Conservation (phyloP, 2,797 vertebrate species). For the Typhlichthys eigenmanni region DNA sequence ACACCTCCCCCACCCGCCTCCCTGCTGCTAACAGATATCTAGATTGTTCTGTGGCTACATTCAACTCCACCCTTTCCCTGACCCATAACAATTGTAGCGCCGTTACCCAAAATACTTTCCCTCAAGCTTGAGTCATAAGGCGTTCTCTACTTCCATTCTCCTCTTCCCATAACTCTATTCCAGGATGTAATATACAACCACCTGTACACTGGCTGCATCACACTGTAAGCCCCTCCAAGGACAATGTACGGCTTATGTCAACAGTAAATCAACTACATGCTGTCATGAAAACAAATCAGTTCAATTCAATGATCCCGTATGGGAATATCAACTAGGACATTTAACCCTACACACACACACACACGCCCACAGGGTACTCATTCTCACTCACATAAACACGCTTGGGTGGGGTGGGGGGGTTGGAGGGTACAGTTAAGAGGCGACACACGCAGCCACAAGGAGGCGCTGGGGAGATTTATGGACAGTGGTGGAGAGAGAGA, state of each 20-base stretch:
- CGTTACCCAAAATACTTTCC: slow-evolving; percentile 28
- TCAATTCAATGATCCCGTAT: slow-evolving; percentile 39
- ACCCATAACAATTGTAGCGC: slow-evolving; percentile 44
- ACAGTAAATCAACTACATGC: slow-evolving; percentile 48
- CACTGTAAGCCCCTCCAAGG: slow-evolving; percentile 54
- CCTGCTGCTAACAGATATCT: slow-evolving; percentile 42
- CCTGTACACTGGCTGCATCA: slow-evolving; percentile 55
- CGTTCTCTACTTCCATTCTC: slow-evolving; percentile 36
- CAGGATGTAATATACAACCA: slow-evolving; percentile 51
- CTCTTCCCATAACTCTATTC: slow-evolving; percentile 41
- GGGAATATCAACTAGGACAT: slow-evolving; percentile 43
- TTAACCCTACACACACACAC: slow-evolving; percentile 42
- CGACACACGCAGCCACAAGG: slow-evolving; percentile 69
- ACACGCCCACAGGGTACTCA: slow-evolving; percentile 13
- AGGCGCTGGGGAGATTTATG: slow-evolving; percentile 63
- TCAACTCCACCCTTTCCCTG: slow-evolving; percentile 43
- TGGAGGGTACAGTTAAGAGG: slow-evolving; percentile 39
- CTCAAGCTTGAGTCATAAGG: slow-evolving; percentile 35
- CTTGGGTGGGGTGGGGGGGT: neutral
- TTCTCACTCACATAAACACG: slow-evolving; percentile 3
- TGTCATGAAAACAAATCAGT: slow-evolving; percentile 49
- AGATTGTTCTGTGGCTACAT: slow-evolving; percentile 41
- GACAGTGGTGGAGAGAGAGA: slow-evolving; percentile 51
- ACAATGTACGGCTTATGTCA: slow-evolving; percentile 59
- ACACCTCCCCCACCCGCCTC: slow-evolving; percentile 21